Evolutionary conservation across 2,797 vertebrate genomes (phyloP).

Genomic region (Chanos chanos): DNA sequence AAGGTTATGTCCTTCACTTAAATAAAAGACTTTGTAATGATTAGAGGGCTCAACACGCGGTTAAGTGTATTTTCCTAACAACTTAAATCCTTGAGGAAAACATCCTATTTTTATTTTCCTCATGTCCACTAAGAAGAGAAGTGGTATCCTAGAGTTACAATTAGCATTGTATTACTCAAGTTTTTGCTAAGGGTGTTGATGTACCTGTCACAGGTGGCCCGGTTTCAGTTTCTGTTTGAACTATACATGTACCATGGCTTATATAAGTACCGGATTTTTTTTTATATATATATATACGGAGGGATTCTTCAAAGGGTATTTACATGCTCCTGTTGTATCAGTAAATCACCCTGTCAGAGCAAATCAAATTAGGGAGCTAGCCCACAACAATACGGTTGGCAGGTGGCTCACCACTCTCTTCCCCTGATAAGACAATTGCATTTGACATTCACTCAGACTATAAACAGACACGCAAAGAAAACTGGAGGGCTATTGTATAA

Average conservation of each 20-base stretch:
- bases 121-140: no score
- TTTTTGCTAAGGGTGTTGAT: no score
- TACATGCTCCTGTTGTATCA: conserved; percentile 25
- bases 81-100: no score
- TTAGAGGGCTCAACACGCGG: no score
- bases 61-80: no score
- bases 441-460: conserved; percentile 50
- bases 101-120: no score
- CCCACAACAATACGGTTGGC: conserved; percentile 32
- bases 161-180: no score
- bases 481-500: background rate
- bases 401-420: conserved; percentile 40
- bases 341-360: conserved; percentile 49
- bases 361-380: conserved; percentile 48
- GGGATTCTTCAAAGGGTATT: conserved; percentile 36
- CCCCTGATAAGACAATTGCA: conserved; percentile 47
- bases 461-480: conserved; percentile 40
- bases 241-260: conserved; percentile 19
- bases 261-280: conserved; percentile 38
- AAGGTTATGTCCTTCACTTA: no score
- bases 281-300: no score
- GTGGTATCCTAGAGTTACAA: no score
- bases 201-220: no score
- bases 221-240: conserved; percentile 22
- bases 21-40: no score